Evolutionary conservation across 1,140 invertebrate species (phyloP).

Genomic region (Drosophila lowei): DNA sequence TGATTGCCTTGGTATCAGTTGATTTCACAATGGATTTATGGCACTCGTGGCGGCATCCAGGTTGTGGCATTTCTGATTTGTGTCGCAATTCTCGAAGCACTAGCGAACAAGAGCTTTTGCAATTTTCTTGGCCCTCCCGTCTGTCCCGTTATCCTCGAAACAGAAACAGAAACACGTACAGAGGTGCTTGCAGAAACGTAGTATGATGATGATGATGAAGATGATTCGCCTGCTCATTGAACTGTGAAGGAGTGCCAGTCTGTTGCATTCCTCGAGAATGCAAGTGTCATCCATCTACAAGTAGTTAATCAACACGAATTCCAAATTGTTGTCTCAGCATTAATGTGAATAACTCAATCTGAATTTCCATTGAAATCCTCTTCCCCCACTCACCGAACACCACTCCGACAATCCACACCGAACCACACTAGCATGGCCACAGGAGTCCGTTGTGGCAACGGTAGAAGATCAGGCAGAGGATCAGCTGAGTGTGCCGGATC

Average conservation of each 20-base stretch:
- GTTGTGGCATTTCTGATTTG: conserved; percentile 74
- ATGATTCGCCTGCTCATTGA: conserved; percentile 37
- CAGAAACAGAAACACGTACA: background rate
- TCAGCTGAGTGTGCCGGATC: conserved; percentile 61
- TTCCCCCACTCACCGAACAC: conserved; percentile 30
- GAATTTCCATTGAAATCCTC: conserved; percentile 33
- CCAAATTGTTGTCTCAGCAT: conserved; percentile 31
- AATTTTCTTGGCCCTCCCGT: conserved; percentile 34
- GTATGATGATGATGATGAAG: background rate
- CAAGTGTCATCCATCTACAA: conserved; percentile 8
- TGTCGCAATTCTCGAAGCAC: conserved; percentile 59
- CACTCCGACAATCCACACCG: background rate
- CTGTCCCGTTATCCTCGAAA: background rate
- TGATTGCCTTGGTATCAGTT: conserved; percentile 47
- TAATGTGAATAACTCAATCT: conserved; percentile 53
- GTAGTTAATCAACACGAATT: conserved; percentile 35
- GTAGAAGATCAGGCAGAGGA: conserved; percentile 53
- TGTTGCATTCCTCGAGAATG: conserved; percentile 27
- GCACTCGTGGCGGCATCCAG: conserved; percentile 67
- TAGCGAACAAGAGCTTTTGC: conserved; percentile 50
- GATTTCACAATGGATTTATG: conserved; percentile 76
- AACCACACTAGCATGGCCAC: conserved; percentile 59
- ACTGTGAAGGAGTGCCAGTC: conserved; percentile 39
- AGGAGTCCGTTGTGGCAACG: conserved; percentile 63
- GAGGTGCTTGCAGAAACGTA: no score